Conservation (phyloP, 2,888 invertebrate species). For the Lymantria monacha region DNA sequence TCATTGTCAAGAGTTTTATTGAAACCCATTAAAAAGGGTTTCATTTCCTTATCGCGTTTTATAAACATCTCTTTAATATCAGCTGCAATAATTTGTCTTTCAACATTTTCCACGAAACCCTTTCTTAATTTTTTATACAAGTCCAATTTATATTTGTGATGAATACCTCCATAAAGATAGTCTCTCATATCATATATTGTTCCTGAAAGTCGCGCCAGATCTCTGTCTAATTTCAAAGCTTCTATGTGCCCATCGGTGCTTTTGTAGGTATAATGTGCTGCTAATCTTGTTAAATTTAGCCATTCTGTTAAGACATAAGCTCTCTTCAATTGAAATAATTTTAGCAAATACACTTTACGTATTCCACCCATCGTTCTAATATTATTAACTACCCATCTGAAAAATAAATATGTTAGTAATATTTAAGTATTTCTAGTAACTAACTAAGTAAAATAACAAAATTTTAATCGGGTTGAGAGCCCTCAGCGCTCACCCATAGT, state of each 20-base stretch:
- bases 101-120: neutral
- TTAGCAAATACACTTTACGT: conserved; percentile 28
- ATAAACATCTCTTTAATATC: neutral
- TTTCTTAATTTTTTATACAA: conserved; percentile 32
- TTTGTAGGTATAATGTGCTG: conserved; percentile 10
- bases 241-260: conserved; percentile 24
- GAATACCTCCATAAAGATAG: conserved; percentile 35
- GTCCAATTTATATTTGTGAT: conserved; percentile 35
- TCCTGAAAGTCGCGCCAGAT: conserved; percentile 43
- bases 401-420: conserved; percentile 7
- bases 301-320: conserved; percentile 42
- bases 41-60: neutral
- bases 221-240: conserved; percentile 37
- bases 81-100: neutral
- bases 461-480: too few species aligned
- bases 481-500: too few species aligned
- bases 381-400: conserved; percentile 60
- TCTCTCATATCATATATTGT: conserved; percentile 57
- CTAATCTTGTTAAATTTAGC: conserved; percentile 43
- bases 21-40: neutral
- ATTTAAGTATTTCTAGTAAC: too few species aligned
- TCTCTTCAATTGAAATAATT: conserved; percentile 48
- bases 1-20: too few species aligned
- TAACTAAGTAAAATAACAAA: too few species aligned
- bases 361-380: conserved; percentile 36